These are phyloP conservation scores for Ornithoptera alexandrae DNA, from an alignment of 2,888 invertebrate genomes.

Conservation along the genomic window DNA sequence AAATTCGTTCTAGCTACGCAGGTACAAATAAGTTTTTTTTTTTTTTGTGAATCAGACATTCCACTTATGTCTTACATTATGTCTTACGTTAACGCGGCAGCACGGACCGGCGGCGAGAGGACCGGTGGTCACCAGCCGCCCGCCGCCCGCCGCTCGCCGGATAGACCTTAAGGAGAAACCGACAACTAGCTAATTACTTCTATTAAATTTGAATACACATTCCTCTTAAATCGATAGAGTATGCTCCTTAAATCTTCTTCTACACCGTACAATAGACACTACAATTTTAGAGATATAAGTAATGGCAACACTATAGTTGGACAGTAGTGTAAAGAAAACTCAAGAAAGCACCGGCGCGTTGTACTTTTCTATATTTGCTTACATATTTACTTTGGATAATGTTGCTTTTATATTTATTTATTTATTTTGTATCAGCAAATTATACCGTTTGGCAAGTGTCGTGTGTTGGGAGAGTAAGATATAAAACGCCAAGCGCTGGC, in stretches of 20 bases:
- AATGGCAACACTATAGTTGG: constrained; percentile 42
- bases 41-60: constrained; percentile 58
- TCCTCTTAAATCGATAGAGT: constrained; percentile 64
- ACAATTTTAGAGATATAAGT: constrained; percentile 37
- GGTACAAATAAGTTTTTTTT: constrained; percentile 62
- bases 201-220: constrained; percentile 58
- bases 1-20: constrained; percentile 78
- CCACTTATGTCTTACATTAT: constrained; percentile 69
- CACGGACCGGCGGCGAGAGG: constrained; percentile 35
- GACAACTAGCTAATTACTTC: constrained; percentile 68
- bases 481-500: constrained; percentile 12
- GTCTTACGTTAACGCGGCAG: constrained; percentile 56
- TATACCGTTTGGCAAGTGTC: constrained; percentile 1
- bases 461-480: constrained; percentile 3
- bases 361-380: constrained; percentile 66
- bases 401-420: constrained; percentile 45
- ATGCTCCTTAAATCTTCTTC: constrained; percentile 39
- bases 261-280: constrained; percentile 36
- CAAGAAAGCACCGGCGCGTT: constrained; percentile 38
- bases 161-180: constrained; percentile 60
- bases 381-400: constrained; percentile 57
- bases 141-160: constrained; percentile 7
- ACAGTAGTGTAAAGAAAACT: constrained; percentile 25
- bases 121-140: constrained; percentile 3
- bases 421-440: constrained; percentile 27